phyloP scores from a whole-genome alignment of 2,888 invertebrate genomes.

The Agrypnus murinus region DNA sequence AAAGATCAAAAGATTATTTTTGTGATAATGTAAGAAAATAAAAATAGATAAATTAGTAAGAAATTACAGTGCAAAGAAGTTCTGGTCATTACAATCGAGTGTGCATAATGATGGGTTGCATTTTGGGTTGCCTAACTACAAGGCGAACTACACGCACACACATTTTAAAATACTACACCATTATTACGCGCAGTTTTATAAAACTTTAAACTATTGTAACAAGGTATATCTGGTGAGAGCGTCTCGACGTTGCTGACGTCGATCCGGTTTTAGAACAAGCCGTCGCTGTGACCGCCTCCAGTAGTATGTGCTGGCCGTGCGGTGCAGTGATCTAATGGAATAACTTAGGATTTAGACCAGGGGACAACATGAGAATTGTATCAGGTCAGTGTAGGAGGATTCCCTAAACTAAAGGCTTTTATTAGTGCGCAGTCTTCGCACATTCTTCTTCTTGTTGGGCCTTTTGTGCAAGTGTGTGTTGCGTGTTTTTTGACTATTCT shows the following conservation, averaged over 20 bases:
- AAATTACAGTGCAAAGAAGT: too few relatives aligned
- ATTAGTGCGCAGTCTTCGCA: slow-evolving; percentile 41
- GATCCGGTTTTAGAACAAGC: slow-evolving; percentile 60
- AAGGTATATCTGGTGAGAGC: slow-evolving; percentile 51
- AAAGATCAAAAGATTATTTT: too few relatives aligned
- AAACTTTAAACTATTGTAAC: slow-evolving; percentile 25
- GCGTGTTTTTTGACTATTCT: too few relatives aligned
- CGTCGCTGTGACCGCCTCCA: slow-evolving; percentile 51
- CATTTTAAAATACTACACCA: slow-evolving; percentile 5
- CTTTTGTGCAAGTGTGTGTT: too few relatives aligned
- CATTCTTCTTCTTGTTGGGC: slow-evolving; percentile 40
- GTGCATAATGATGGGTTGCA: too few relatives aligned
- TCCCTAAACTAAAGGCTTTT: slow-evolving; percentile 31
- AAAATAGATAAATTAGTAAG: too few relatives aligned
- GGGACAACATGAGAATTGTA: slow-evolving; percentile 60
- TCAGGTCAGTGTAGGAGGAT: slow-evolving; percentile 59
- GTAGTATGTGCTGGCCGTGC: slow-evolving; percentile 57
- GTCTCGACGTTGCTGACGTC: slow-evolving; percentile 59
- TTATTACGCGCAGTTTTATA: slow-evolving; percentile 43
- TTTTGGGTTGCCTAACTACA: slow-evolving; percentile 1
- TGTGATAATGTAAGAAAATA: too few relatives aligned
- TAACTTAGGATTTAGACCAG: slow-evolving; percentile 56
- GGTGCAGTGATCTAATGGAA: slow-evolving; percentile 61
- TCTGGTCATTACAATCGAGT: too few relatives aligned
- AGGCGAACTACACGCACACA: background rate